Evolutionary conservation across 2,797 vertebrate species (phyloP).

Genomic region (Pseudochirops corinnae): DNA sequence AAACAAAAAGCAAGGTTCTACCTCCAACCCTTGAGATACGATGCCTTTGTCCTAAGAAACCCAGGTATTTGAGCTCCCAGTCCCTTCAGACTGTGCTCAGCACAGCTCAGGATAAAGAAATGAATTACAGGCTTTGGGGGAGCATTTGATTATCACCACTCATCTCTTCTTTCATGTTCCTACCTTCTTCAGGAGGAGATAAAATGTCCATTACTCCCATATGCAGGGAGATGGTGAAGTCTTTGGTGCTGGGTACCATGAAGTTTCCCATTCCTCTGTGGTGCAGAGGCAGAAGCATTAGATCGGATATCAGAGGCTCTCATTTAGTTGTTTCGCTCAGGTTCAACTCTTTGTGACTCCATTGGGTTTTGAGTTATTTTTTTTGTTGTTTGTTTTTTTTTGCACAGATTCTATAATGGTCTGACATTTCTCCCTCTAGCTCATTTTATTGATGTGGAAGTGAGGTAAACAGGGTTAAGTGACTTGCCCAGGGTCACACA

Average conservation of each 20-base stretch:
- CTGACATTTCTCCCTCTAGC: too few species aligned
- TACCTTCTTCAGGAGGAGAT: neutral
- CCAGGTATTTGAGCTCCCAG: neutral
- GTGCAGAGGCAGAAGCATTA: neutral
- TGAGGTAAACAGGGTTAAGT: too few species aligned
- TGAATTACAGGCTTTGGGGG: slow-evolving; percentile 7
- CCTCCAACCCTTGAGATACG: neutral
- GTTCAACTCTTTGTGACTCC: too few species aligned
- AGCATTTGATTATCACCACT: neutral
- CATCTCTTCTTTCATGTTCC: neutral
- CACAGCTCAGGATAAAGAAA: neutral
- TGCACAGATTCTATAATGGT: too few species aligned
- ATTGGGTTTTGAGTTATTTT: too few species aligned
- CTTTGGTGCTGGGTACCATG: neutral
- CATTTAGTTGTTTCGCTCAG: too few species aligned
- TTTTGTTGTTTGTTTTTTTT: too few species aligned
- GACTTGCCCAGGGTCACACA: too few species aligned
- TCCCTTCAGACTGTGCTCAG: neutral
- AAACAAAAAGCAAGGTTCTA: neutral
- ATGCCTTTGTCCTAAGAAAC: neutral
- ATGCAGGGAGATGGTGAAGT: neutral
- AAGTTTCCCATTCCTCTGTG: neutral
- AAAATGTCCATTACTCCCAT: slow-evolving; percentile 12
- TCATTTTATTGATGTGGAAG: too few species aligned
- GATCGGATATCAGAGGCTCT: neutral